A percentile compares a stretch with the other conserved stretches of the same genome.
These are phyloP conservation scores for Drosophila prosaltans DNA, from an alignment of 1,140 invertebrate genomes.

Conservation along the genomic window DNA sequence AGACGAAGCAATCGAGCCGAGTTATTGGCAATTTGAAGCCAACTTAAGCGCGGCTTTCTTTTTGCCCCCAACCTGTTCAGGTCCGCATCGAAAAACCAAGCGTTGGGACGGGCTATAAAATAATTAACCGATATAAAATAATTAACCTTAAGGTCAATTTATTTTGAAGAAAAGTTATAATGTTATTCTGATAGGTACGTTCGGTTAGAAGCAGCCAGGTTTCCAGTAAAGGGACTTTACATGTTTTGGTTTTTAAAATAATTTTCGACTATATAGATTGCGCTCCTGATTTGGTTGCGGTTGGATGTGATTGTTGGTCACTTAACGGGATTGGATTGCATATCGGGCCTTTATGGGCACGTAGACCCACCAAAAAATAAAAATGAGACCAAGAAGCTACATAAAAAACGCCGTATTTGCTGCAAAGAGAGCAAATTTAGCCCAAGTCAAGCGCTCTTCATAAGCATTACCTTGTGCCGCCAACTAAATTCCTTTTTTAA, in stretches of 20 bases:
- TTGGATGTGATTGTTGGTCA: constrained; percentile 3
- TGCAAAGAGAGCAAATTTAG: constrained; percentile 23
- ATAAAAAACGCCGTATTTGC: background rate
- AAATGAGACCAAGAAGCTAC: background rate
- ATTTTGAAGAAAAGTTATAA: too few relatives aligned
- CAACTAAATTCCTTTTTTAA: constrained; percentile 21
- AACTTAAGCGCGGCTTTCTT: constrained; percentile 56
- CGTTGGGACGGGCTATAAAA: background rate
- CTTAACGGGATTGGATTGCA: background rate
- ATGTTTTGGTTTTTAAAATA: background rate
- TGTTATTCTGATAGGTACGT: too few relatives aligned
- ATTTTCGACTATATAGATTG: background rate
- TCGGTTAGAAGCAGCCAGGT: too few relatives aligned
- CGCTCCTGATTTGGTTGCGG: constrained; percentile 5
- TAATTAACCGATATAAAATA: background rate
- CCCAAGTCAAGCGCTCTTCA: constrained; percentile 28
- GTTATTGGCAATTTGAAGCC: constrained; percentile 69
- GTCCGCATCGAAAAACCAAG: background rate
- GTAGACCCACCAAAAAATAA: constrained; percentile 5
- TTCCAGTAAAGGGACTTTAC: too few relatives aligned
- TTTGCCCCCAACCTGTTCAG: constrained; percentile 63
- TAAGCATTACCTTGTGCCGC: constrained; percentile 37
- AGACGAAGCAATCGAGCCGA: constrained; percentile 63
- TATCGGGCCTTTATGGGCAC: constrained; percentile 4
- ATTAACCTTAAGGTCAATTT: background rate